These are phyloP conservation scores for Margarornis squamiger DNA, from an alignment of 2,797 vertebrate species.

Conservation along the genomic window DNA sequence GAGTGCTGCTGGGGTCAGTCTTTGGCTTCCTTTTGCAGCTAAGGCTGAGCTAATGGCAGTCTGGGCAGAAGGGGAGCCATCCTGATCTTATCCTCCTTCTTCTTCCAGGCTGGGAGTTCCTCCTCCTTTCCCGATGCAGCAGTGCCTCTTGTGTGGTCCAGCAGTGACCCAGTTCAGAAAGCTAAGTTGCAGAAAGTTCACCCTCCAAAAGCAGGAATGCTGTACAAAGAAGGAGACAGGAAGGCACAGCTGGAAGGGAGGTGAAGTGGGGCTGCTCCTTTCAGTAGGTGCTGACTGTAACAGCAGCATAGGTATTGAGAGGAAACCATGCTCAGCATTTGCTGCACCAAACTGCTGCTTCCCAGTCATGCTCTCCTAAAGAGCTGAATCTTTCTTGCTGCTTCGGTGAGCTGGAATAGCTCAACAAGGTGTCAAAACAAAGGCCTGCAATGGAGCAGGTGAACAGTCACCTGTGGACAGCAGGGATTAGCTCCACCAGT, in stretches of 20 bases:
- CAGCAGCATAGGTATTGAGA: neutral
- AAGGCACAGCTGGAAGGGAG: slow-evolving; percentile 53
- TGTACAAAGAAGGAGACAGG: slow-evolving; percentile 49
- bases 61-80: neutral
- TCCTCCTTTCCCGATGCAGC: slow-evolving; percentile 23
- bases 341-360: neutral
- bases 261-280: neutral
- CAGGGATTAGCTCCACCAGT: neutral
- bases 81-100: slow-evolving; percentile 65
- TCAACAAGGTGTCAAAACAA: neutral
- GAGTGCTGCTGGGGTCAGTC: neutral
- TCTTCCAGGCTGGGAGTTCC: slow-evolving; percentile 60
- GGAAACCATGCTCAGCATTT: neutral
- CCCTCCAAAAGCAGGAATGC: slow-evolving; percentile 35
- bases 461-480: neutral
- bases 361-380: neutral
- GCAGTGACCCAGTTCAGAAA: slow-evolving; percentile 43
- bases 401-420: neutral
- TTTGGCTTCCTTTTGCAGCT: neutral
- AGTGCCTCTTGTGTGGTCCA: slow-evolving; percentile 46
- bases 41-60: slow-evolving; percentile 1
- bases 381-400: neutral
- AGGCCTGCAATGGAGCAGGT: neutral
- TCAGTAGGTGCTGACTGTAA: neutral
- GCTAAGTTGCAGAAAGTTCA: slow-evolving; percentile 41